Percentiles rank a stretch among this genome's conserved stretches.
phyloP scores from a whole-genome alignment of 2,797 vertebrate genomes.

The Hoplostethus mediterraneus region DNA sequence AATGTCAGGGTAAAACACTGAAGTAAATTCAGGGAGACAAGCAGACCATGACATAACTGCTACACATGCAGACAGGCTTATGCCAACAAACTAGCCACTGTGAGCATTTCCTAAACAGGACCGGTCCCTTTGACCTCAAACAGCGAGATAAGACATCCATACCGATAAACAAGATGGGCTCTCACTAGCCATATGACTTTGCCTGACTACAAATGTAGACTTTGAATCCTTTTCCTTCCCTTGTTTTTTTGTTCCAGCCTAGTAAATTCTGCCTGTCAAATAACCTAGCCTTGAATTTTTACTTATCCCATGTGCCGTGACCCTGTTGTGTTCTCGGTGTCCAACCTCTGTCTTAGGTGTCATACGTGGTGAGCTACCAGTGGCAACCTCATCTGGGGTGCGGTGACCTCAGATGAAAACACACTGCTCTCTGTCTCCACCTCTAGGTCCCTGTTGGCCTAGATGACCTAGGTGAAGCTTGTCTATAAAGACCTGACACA shows the following conservation, averaged over 20 bases:
- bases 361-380: constrained; percentile 10
- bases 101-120: constrained; percentile 1
- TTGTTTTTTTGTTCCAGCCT: neutral
- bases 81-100: neutral
- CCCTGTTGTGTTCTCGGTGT: neutral
- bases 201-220: neutral
- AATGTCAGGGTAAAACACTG: neutral
- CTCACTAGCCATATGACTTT: no score
- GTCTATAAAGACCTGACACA: neutral
- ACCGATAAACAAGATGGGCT: neutral
- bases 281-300: constrained; percentile 8
- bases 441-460: constrained; percentile 5
- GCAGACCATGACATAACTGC: no score
- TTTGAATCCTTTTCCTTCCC: neutral
- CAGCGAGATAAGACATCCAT: no score
- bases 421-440: constrained; percentile 21
- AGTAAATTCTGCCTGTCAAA: constrained; percentile 12
- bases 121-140: no score
- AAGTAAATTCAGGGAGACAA: no score
- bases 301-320: constrained; percentile 4
- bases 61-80: neutral
- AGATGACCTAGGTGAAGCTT: constrained; percentile 21
- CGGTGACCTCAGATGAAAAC: constrained; percentile 40
- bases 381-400: neutral
- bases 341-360: constrained; percentile 27